Evolutionary conservation across 2,113 vertebrate species (phyloP).

Genomic region (Anoura caudifer): DNA sequence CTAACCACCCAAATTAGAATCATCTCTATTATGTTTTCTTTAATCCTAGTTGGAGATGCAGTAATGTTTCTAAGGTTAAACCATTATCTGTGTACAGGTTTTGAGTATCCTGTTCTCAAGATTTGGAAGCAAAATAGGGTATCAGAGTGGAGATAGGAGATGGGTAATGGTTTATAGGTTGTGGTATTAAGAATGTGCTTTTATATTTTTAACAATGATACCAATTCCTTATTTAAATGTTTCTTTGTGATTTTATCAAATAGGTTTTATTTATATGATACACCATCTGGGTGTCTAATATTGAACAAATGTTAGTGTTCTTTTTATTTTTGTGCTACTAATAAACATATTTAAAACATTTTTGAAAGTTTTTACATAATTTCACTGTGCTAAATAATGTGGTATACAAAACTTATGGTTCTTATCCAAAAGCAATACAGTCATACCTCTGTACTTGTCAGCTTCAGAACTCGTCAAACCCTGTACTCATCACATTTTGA

Average conservation of each 20-base stretch:
- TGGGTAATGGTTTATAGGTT: background rate
- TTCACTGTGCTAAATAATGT: background rate
- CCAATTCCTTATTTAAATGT: constrained; percentile 2
- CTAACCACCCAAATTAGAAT: background rate
- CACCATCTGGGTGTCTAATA: background rate
- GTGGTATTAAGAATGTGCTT: background rate
- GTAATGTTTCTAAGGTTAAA: background rate
- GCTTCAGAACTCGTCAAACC: too few species aligned
- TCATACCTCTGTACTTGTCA: too few species aligned
- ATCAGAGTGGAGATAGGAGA: background rate
- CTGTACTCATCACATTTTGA: too few species aligned
- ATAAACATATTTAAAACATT: constrained; percentile 24
- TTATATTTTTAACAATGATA: constrained; percentile 20
- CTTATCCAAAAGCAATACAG: constrained; percentile 12
- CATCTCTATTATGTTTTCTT: background rate
- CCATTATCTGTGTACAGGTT: background rate
- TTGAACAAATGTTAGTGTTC: constrained; percentile 15
- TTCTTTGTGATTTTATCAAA: constrained; percentile 31
- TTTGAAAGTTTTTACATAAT: constrained; percentile 22
- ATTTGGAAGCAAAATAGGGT: background rate
- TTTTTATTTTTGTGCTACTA: constrained; percentile 39
- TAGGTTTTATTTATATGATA: constrained; percentile 26
- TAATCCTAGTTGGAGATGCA: background rate
- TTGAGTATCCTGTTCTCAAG: background rate
- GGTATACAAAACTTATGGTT: background rate